Base-by-base conservation (phyloP, 2,797 vertebrate species). In the Tamandua tetradactyla region DNA sequence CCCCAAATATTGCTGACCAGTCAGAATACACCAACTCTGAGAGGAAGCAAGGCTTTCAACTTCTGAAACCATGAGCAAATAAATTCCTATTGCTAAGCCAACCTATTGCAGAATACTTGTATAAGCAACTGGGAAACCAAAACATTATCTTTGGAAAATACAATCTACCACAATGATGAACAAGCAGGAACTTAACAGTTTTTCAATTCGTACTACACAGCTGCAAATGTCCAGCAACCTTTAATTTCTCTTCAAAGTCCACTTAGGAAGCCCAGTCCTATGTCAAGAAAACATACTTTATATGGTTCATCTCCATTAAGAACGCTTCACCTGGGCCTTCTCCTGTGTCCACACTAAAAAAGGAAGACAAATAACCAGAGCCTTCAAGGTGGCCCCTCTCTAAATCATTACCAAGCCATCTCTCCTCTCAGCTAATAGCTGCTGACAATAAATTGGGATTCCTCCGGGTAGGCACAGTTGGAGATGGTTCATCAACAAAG, bases 171-270 rank as follows among this genome's bases (percentile, higher is more conserved):
- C 2, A 2, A 1, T 0, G 68, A 47, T 1, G 2, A 30, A 10
- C 42, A 55, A 30, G 52, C 40, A 64, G 52, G 68, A 37, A 17
- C 25, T 11, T 15, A 37, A 44, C 27, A 32, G 61, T 5, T 18
- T 14, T 61, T 9, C 23, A 1, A 4, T 30, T 27, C n/a, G 7
- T 14, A 11, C 1, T 13, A 22, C 0, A 0, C 22, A 3, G 3
- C 3, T 8, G 0, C 42, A 1, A 1, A 0, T 7, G 12, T 25
- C 62, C 30, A 0, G 7, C 52, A 15, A 1, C 0, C 12, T 5
- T 49, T 17, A 15, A 11, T 61, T 64, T 66, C 27, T 68, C 35
- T 75, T 32, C 71, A 27, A 11, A 15, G 42, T 27, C 59, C 44
- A 42, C 11, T 10, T 49, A n/a, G 25, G n/a, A 62, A 81, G n/a